Base-by-base conservation (phyloP, 1,140 invertebrate genomes). In the Caenorhabditis inopinata region DNA sequence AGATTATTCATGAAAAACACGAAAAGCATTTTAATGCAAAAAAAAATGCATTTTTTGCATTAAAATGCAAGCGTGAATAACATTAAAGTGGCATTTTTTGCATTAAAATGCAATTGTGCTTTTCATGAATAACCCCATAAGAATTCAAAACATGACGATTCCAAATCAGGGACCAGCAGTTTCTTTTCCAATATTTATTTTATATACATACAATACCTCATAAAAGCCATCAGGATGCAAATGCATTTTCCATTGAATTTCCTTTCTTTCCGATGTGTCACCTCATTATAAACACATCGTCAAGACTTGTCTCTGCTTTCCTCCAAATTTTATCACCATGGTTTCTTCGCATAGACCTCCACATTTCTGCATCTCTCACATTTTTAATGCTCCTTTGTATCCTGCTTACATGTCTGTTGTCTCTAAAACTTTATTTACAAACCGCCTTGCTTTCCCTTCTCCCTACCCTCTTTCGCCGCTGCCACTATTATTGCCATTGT, bases 241-340 rank as follows among this genome's bases (percentile, higher is more conserved):
- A 68, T 68, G 58, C 32, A 68, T 21, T 29, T 68, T 16, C 32
- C 23, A 51, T 51, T 23, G 1, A 47, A 6, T 58, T 32, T 32
- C 49, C 21, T 48, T 58, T 58, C 35, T 58, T 32, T 29, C 16
- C 18, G n/a, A 68, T 68, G 58, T 38, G 58, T 68, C 58, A 68
- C 58, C 58, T 68, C 58, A 42, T 42, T 14, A 68, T 68, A 58
- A 58, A 58, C 25, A 58, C 14, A 68, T 68, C 29, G 21, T 21
- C 58, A 38, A 18, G n/a, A 9, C 58, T 38, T 32, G 2, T 38
- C 32, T 38, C n/a, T 14, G 14, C 5, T 42, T 42, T 32, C 38
- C 32, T 38, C 58, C n/a, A 29, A 68, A 42, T 68, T 68, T 68
- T 68, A 68, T 68, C 58, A 68, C 58, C 58, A 68, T 68, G 58